phyloP scores from a whole-genome alignment of 2,797 vertebrate species.

The Amniataba percoides region DNA sequence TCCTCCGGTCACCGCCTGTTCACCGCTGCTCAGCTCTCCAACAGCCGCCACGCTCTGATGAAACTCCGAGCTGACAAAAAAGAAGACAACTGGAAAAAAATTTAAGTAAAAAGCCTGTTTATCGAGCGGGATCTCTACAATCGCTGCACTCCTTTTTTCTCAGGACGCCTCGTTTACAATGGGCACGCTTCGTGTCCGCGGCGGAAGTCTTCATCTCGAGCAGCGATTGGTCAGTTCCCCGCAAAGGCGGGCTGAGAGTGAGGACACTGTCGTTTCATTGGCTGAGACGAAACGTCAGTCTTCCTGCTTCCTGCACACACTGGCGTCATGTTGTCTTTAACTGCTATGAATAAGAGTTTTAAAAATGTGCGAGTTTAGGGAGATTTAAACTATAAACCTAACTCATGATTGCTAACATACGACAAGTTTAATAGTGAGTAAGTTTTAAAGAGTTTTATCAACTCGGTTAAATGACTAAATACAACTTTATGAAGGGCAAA shows the following conservation, averaged over 20 bases:
- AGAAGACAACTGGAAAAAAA: neutral
- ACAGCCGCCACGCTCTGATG: too few species aligned
- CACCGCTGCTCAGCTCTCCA: too few species aligned
- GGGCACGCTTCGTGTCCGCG: slow-evolving; percentile 78
- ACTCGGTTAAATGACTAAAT: neutral
- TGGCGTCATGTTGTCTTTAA: slow-evolving; percentile 64
- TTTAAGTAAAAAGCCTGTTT: slow-evolving; percentile 31
- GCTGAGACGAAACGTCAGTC: slow-evolving; percentile 7
- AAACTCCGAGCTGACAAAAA: neutral
- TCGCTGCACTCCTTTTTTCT: slow-evolving; percentile 61
- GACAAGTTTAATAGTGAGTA: rapidly evolving
- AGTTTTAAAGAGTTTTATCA: neutral
- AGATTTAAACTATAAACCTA: neutral
- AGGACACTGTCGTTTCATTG: slow-evolving; percentile 63
- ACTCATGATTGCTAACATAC: neutral
- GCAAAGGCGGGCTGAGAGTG: slow-evolving; percentile 31
- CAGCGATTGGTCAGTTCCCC: slow-evolving; percentile 55
- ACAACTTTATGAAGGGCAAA: neutral
- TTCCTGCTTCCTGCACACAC: slow-evolving; percentile 75
- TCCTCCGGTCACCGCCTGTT: too few species aligned
- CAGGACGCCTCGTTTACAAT: slow-evolving; percentile 74
- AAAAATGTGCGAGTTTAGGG: slow-evolving; percentile 36
- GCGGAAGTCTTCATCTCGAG: slow-evolving; percentile 85
- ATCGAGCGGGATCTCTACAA: slow-evolving; percentile 37
- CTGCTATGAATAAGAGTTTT: slow-evolving; percentile 45